Evolutionary conservation across 1,140 invertebrate genomes (phyloP), one percentile per base, ranked within the genome.

Genomic region (Cydia amplana): DNA sequence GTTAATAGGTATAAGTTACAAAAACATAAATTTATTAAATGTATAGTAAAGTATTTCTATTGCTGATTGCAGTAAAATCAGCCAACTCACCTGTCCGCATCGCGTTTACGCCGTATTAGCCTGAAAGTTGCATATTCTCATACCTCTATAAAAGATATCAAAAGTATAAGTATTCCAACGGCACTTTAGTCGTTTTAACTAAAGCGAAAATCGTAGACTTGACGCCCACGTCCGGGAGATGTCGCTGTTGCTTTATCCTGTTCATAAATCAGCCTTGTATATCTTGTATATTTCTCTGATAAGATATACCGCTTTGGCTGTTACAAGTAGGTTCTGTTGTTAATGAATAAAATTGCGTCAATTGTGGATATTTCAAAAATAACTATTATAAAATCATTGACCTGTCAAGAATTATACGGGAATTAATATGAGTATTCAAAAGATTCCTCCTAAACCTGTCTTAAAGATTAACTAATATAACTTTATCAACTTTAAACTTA

Each of bases 171-270:
- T 10, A 10, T 60, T 10, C 9, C 20, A 20, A 60, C 2, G 55
- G 55, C 20, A 23, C 18, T 23, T 60, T 9, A 60, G 55, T 23
- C 55, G 55, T 60, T 60, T 23, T 60, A 4, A 60, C 4, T 60
- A n/a, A 9, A 60, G 55, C 7, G 20, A 23, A 60, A 60, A 23
- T 60, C 2, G 55, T 23, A 60, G 20, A 55, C n/a, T 23, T 2
- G 55, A 60, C 74, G 36, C 74, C 82, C 65, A 63, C 78, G 74
- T 75, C 76, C 78, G 73, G 76, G 78, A 78, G 81, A 85, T 82
- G 82, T 85, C 81, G 79, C 77, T 74, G 74, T 79, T 79, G 82
- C 81, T 78, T 80, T 86, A 86, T 86, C 83, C 82, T 74, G 74
- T 72, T 74, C 79, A 82, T 87, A 87, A 87, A 87, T 87, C 84